phyloP scores from a whole-genome alignment of 2,113 vertebrate species.

The Periophthalmodon schlosseri region DNA sequence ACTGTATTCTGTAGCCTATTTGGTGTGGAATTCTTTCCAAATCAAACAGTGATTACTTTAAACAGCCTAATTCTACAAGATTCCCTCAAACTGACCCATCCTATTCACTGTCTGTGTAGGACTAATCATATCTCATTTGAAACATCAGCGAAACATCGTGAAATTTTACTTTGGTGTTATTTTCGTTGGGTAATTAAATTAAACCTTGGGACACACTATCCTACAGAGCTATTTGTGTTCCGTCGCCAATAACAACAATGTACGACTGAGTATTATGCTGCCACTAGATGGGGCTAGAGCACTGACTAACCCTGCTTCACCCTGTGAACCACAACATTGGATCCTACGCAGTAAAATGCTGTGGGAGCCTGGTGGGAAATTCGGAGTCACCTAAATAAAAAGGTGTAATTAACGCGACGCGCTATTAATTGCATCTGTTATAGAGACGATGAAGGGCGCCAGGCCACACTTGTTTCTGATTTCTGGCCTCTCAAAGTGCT shows the following conservation, averaged over 20 bases:
- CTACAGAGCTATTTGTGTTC: background rate
- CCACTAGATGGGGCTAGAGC: slow-evolving; percentile 74
- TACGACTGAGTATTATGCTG: background rate
- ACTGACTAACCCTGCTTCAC: slow-evolving; percentile 31
- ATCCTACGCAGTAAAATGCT: background rate
- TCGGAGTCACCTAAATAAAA: slow-evolving; percentile 75
- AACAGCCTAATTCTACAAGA: background rate
- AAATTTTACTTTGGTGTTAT: no score
- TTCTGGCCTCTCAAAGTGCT: slow-evolving; percentile 38
- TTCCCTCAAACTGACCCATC: background rate
- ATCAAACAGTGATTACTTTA: no score
- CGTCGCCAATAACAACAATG: background rate
- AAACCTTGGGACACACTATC: background rate
- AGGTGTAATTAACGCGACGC: slow-evolving; percentile 73
- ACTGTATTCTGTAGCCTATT: no score
- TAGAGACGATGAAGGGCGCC: slow-evolving; percentile 63
- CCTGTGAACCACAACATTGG: slow-evolving; percentile 27
- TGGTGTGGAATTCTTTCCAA: no score
- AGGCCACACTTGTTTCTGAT: slow-evolving; percentile 37
- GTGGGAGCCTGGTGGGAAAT: slow-evolving; percentile 66
- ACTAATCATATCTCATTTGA: no score
- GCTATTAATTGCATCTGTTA: slow-evolving; percentile 71
- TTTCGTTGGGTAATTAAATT: no score
- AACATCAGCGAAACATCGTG: no score
- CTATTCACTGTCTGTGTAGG: no score